phyloP scores from a whole-genome alignment of 2,797 vertebrate genomes.

The Poeciliopsis paucimaculata region DNA sequence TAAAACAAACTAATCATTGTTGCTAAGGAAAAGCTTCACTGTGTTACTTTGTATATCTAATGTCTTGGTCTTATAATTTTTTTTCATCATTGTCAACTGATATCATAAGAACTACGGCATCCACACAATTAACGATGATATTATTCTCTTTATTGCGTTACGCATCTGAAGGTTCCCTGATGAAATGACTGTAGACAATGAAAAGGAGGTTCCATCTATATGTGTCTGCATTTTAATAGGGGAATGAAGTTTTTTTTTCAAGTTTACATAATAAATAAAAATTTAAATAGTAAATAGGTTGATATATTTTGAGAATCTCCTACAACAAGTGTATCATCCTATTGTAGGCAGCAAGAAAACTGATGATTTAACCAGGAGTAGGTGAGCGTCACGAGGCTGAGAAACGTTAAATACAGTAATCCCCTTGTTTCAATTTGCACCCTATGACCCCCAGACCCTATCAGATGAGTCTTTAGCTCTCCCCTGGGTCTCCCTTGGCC shows the following conservation, averaged over 20 bases:
- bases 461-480: conserved; percentile 65
- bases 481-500: conserved; percentile 66
- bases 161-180: not conserved
- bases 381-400: conserved; percentile 71
- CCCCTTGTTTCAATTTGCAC: conserved; percentile 82
- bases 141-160: not conserved
- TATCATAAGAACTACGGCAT: not conserved
- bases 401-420: conserved; percentile 81
- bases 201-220: not conserved
- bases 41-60: not conserved
- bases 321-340: conserved; percentile 71
- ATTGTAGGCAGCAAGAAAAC: conserved; percentile 62
- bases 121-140: not conserved
- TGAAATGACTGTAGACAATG: not conserved
- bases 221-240: not conserved
- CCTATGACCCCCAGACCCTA: conserved; percentile 75
- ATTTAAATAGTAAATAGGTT: not conserved
- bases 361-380: conserved; percentile 75
- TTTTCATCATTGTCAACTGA: not conserved
- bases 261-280: not conserved
- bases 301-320: not conserved
- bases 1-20: conserved; percentile 39
- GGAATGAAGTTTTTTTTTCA: not conserved
- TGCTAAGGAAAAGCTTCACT: conserved; percentile 5
- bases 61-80: not conserved